Evolutionary conservation across 2,113 vertebrate genomes (phyloP).

Genomic region (Genyomyrus donnyi): DNA sequence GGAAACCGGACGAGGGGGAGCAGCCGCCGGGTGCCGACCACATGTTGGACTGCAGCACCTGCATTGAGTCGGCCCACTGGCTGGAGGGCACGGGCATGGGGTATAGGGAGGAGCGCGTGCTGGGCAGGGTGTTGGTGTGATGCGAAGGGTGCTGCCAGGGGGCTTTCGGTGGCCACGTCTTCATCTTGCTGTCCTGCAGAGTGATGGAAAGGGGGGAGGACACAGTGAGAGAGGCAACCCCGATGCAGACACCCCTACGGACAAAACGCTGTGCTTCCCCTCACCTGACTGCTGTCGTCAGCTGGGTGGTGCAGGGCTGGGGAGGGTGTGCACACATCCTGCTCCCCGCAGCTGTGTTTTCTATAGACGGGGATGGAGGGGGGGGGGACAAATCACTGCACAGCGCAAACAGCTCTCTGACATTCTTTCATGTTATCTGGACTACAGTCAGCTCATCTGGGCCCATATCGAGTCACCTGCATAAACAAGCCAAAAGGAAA

Average conservation of each 20-base stretch:
- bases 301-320: constrained; percentile 75
- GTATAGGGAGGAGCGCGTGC: constrained; percentile 77
- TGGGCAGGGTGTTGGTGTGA: constrained; percentile 69
- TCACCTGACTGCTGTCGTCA: constrained; percentile 86
- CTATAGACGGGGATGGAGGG: constrained; percentile 48
- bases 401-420: neutral
- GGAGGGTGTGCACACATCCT: constrained; percentile 79
- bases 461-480: neutral
- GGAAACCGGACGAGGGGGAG: constrained; percentile 69
- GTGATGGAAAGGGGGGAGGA: neutral
- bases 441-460: neutral
- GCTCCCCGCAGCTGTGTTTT: constrained; percentile 96
- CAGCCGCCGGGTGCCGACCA: constrained; percentile 85
- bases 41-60: constrained; percentile 84
- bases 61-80: constrained; percentile 92
- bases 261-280: neutral
- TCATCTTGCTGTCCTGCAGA: constrained; percentile 90
- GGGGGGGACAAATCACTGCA: neutral
- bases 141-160: constrained; percentile 85
- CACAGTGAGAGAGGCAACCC: neutral
- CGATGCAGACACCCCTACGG: neutral
- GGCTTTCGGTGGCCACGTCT: constrained; percentile 97
- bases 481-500: neutral
- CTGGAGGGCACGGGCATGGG: constrained; percentile 74
- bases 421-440: neutral